These are phyloP conservation scores for Stichopus chloronotus DNA, from an alignment of 35 echinoderm and acorn worm species.

Conservation along the genomic window DNA sequence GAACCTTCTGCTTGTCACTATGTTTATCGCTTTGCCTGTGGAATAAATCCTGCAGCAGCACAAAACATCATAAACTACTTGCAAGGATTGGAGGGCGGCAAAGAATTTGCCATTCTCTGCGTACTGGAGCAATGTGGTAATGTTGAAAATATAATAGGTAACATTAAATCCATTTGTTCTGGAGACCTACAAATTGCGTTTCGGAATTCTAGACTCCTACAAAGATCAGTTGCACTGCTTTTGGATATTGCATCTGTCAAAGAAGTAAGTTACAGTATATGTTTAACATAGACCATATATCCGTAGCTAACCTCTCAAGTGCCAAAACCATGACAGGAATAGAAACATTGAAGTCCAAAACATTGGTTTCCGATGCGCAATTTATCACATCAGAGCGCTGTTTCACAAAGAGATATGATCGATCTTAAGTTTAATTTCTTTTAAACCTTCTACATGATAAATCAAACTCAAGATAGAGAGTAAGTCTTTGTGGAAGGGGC, in stretches of 20 bases:
- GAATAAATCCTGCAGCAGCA: neutral
- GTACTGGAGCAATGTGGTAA: neutral
- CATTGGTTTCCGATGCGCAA: no score
- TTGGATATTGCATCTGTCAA: constrained; percentile 11
- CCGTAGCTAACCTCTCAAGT: no score
- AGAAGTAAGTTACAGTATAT: neutral
- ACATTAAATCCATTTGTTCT: neutral
- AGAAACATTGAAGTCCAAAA: no score
- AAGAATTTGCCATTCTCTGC: neutral
- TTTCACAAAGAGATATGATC: no score
- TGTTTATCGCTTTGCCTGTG: constrained; percentile 24
- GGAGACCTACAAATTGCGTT: neutral
- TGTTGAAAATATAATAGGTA: neutral
- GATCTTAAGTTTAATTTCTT: no score
- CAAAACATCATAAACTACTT: constrained; percentile 6
- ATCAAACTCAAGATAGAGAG: no score
- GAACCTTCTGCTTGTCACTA: neutral
- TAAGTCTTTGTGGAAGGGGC: no score
- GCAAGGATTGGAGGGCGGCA: neutral
- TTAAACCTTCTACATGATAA: no score
- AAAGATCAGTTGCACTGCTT: neutral
- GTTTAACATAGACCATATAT: no score
- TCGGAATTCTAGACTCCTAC: neutral
- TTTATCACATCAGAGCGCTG: no score
- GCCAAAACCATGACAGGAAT: no score